Conservation (phyloP, 2,113 vertebrate species). For the Actenoides hombroni region DNA sequence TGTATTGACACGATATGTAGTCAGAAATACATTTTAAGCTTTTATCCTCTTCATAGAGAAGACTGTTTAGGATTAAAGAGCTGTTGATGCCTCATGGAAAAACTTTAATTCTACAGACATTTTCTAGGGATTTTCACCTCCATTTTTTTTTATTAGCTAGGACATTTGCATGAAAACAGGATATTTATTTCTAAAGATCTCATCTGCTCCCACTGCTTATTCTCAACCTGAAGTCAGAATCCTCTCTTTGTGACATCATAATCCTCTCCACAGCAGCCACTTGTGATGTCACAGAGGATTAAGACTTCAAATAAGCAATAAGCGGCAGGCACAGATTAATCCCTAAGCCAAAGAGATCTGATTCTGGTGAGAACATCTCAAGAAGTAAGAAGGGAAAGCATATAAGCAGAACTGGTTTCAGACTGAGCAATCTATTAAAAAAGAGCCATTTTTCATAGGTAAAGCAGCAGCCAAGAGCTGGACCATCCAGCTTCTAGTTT, state of each 20-base stretch:
- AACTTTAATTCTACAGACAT: constrained; percentile 65
- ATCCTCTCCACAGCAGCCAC: constrained; percentile 58
- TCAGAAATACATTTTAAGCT: constrained; percentile 67
- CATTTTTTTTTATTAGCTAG: constrained; percentile 55
- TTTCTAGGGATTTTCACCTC: constrained; percentile 57
- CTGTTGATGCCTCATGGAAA: constrained; percentile 59
- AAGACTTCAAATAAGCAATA: constrained; percentile 67
- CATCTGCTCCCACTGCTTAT: constrained; percentile 39
- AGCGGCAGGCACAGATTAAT: constrained; percentile 43
- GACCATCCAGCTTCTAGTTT: background rate
- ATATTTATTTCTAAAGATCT: constrained; percentile 52
- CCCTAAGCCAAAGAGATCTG: constrained; percentile 51
- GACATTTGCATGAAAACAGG: constrained; percentile 51
- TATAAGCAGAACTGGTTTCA: constrained; percentile 38
- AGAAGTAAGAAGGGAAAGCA: constrained; percentile 44
- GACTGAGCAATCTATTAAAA: background rate
- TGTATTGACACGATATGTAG: constrained; percentile 57
- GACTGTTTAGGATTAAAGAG: constrained; percentile 62
- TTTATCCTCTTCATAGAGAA: constrained; percentile 59
- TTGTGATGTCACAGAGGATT: constrained; percentile 67
- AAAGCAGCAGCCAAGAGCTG: background rate
- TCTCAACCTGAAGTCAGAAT: constrained; percentile 65
- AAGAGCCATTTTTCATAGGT: background rate
- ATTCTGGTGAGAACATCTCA: constrained; percentile 61
- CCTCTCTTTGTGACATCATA: constrained; percentile 67